Evolutionary conservation across 2,113 vertebrate species (phyloP).

Genomic region (Xenus cinereus): DNA sequence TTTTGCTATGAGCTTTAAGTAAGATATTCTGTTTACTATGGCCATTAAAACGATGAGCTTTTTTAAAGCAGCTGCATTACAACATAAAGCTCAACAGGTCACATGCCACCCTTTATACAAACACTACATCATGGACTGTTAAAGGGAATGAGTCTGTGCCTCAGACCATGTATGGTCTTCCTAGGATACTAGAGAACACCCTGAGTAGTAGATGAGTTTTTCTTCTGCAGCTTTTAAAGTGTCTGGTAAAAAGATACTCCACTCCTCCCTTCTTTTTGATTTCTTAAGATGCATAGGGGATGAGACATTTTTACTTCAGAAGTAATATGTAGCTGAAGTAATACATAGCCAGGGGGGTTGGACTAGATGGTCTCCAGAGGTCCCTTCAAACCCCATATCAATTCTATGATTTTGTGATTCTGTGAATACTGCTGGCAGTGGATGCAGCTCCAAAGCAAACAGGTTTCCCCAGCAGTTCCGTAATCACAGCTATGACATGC

Average conservation of each 20-base stretch:
- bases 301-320: not conserved
- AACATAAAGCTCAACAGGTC: not conserved
- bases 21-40: not conserved
- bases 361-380: too few species aligned
- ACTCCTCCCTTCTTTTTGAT: not conserved
- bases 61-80: not conserved
- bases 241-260: not conserved
- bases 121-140: not conserved
- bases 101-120: not conserved
- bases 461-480: not conserved
- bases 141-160: not conserved
- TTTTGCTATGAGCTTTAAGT: not conserved
- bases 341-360: too few species aligned
- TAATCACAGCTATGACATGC: not conserved
- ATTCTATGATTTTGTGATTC: too few species aligned
- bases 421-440: not conserved
- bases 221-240: not conserved
- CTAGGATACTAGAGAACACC: not conserved
- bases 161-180: not conserved
- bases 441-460: not conserved
- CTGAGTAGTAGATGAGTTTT: not conserved
- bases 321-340: not conserved
- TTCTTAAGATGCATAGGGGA: not conserved
- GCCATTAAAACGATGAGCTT: not conserved
- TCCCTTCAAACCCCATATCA: too few species aligned